phyloP scores from a whole-genome alignment of 2,797 vertebrate species.

The Malurus leucopterus region DNA sequence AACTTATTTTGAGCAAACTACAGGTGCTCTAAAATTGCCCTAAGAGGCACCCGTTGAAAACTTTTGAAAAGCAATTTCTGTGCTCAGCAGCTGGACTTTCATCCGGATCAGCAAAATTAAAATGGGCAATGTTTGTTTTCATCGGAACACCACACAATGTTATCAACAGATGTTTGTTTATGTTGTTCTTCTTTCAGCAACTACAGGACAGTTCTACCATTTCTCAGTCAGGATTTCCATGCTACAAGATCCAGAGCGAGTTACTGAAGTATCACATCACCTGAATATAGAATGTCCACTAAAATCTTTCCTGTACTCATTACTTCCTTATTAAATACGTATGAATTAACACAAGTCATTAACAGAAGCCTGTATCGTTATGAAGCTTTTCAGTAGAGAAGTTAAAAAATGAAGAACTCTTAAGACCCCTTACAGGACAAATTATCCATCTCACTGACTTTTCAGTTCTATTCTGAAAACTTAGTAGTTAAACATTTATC shows the following conservation, averaged over 20 bases:
- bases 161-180: neutral
- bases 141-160: neutral
- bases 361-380: neutral
- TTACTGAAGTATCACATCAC: neutral
- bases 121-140: neutral
- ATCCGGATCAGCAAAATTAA: neutral
- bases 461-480: neutral
- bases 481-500: slow-evolving; percentile 23
- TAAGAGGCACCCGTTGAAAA: neutral
- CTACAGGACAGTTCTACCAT: neutral
- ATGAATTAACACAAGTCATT: neutral
- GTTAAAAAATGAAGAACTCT: neutral
- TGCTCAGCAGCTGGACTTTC: neutral
- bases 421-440: neutral
- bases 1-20: neutral
- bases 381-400: neutral
- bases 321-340: neutral
- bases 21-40: neutral
- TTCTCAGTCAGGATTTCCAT: neutral
- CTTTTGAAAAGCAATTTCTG: neutral
- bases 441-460: neutral
- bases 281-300: neutral
- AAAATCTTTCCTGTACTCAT: neutral
- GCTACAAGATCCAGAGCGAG: neutral
- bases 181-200: neutral